Conservation (phyloP, 1,140 invertebrate genomes). For the Heliconius hermathena region DNA sequence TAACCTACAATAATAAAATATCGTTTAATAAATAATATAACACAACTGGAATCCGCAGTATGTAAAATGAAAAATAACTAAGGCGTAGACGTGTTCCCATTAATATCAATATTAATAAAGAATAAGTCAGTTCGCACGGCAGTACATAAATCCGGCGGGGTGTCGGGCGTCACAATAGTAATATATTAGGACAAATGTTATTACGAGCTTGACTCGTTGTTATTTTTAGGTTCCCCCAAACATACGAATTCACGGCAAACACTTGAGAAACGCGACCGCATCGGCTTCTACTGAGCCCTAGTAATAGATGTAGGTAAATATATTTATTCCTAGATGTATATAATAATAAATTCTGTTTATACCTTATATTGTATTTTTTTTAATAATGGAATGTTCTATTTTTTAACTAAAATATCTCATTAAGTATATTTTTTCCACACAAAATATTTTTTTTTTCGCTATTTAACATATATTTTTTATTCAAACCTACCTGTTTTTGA, state of each 20-base stretch:
- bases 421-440: no score
- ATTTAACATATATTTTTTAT: no score
- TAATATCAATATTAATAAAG: slow-evolving; percentile 79
- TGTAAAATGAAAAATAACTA: slow-evolving; percentile 69
- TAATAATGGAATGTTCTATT: no score
- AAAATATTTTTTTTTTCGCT: no score
- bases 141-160: slow-evolving; percentile 62
- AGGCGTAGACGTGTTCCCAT: slow-evolving; percentile 60
- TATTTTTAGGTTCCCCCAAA: slow-evolving; percentile 67
- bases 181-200: slow-evolving; percentile 79
- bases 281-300: neutral
- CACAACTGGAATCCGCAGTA: slow-evolving; percentile 21
- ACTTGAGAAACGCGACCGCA: neutral
- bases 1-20: neutral
- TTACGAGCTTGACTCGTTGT: slow-evolving; percentile 74
- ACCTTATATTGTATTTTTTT: no score
- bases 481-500: no score
- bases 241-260: slow-evolving; percentile 51
- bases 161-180: slow-evolving; percentile 70
- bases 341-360: no score
- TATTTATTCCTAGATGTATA: neutral
- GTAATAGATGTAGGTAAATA: neutral
- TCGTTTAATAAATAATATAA: neutral
- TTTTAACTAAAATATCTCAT: no score
- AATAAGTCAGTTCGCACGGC: slow-evolving; percentile 68